These are phyloP conservation scores for Spodoptera litura DNA, from an alignment of 1,140 invertebrate genomes.

Conservation along the genomic window DNA sequence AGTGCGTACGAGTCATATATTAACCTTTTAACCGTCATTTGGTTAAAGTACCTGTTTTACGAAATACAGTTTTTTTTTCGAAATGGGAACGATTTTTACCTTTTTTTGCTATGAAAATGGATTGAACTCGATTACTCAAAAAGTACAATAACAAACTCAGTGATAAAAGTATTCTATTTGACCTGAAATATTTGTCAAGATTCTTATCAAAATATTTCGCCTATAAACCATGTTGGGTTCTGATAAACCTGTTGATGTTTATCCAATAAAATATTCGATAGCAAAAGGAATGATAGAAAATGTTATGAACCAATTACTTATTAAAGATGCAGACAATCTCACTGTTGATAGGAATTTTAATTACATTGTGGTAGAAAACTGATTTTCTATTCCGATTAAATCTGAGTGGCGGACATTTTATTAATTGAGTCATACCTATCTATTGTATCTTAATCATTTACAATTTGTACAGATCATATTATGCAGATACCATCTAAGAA, in stretches of 20 bases:
- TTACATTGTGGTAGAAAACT: slow-evolving; percentile 52
- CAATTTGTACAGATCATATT: not conserved
- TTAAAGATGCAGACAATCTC: slow-evolving; percentile 49
- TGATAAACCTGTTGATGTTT: slow-evolving; percentile 20
- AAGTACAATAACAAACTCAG: slow-evolving; percentile 13
- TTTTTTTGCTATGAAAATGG: not conserved
- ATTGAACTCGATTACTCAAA: not conserved
- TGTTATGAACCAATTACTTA: slow-evolving; percentile 21
- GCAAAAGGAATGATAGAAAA: slow-evolving; percentile 24
- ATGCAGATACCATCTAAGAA: not conserved
- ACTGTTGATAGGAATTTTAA: slow-evolving; percentile 62
- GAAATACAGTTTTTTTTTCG: not conserved
- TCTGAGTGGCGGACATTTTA: slow-evolving; percentile 26
- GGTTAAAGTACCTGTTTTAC: not conserved
- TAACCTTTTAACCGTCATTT: not conserved
- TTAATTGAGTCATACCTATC: slow-evolving; percentile 19
- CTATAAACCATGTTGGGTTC: not conserved
- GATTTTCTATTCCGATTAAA: slow-evolving; percentile 38
- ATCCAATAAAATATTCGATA: slow-evolving; percentile 5
- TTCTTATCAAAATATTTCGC: slow-evolving; percentile 1
- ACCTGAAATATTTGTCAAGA: not conserved
- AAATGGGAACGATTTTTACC: not conserved
- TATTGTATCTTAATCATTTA: not conserved
- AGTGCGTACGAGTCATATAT: not conserved
- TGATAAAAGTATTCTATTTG: not conserved